Percentiles rank a stretch among this genome's conserved stretches.
phyloP scores from a whole-genome alignment of 2,888 invertebrate species.

The Papilio demoleus region DNA sequence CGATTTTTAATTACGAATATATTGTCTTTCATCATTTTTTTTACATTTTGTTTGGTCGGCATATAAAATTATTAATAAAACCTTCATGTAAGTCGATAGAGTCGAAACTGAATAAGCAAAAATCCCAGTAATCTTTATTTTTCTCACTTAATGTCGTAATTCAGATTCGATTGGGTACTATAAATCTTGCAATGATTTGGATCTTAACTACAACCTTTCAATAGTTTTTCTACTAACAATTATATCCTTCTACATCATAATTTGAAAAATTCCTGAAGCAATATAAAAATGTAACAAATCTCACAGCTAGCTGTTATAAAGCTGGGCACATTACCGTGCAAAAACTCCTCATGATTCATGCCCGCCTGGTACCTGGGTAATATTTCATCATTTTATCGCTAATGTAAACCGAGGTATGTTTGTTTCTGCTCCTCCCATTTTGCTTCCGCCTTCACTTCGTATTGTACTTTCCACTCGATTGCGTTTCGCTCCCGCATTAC shows the following conservation, averaged over 20 bases:
- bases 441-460: conserved; percentile 54
- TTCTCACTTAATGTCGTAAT: no score
- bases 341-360: conserved; percentile 53
- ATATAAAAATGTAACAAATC: conserved; percentile 29
- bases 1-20: not conserved
- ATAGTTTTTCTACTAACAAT: no score
- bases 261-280: conserved; percentile 2
- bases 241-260: not conserved
- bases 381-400: conserved; percentile 78
- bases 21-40: not conserved
- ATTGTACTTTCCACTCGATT: conserved; percentile 55
- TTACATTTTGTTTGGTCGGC: not conserved
- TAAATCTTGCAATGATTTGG: no score
- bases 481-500: conserved; percentile 46
- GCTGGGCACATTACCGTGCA: conserved; percentile 48
- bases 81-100: no score
- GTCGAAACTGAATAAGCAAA: no score
- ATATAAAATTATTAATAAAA: no score
- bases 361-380: conserved; percentile 48
- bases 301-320: conserved; percentile 41
- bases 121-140: no score
- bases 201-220: no score
- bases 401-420: conserved; percentile 67
- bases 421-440: conserved; percentile 51
- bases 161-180: no score